Base-by-base conservation (phyloP, 2,113 vertebrate species). In the Lates calcarifer region DNA sequence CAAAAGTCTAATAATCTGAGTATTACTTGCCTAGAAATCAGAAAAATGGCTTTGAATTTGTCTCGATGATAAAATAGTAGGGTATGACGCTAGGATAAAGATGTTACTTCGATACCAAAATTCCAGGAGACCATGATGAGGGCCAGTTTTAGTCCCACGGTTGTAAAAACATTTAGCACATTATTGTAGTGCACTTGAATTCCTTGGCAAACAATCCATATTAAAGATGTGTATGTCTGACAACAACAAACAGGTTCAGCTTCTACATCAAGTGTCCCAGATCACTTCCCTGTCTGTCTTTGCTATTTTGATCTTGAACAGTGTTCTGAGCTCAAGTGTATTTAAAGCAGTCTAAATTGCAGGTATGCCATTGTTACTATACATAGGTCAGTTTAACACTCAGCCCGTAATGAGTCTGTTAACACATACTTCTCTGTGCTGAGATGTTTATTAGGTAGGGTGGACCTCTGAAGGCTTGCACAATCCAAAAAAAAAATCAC, bases 331-430 rank as follows among this genome's bases (percentile, higher is more conserved):
- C 67, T 58, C 4, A 0, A 33, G 49, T 63, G 47, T 84, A 84
- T 89, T 87, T 87, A 71, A 77, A 85, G 74, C 56, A 56, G 71
- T 69, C 51, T 58, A 78, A 83, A 81, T 69, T 35, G 61, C 66
- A 74, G 22, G 47, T 68, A 74, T 77, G 61, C 68, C 72, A 47
- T 56, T 82, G 74, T 75, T 65, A 31, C 77, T 77, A 79, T 79
- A 82, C 35, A 76, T 68, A 73, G 45, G 39, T n/a, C 67, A 55
- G 65, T 80, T 86, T 33, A 74, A 82, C 41, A 74, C 73, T 80
- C 51, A 31, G 60, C 9, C 47, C 31, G 64, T 85, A 80, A 88
- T 87, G 43, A 87, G 68, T n/a, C 83, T 84, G 84, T 90, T 90
- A 85, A 82, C 84, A 86, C 77, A 5, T 81, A 20, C 37, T 75